Evolutionary conservation across 2,797 vertebrate genomes (phyloP), one percentile per base, ranked within the genome.

Genomic region (Propithecus deckenii): DNA sequence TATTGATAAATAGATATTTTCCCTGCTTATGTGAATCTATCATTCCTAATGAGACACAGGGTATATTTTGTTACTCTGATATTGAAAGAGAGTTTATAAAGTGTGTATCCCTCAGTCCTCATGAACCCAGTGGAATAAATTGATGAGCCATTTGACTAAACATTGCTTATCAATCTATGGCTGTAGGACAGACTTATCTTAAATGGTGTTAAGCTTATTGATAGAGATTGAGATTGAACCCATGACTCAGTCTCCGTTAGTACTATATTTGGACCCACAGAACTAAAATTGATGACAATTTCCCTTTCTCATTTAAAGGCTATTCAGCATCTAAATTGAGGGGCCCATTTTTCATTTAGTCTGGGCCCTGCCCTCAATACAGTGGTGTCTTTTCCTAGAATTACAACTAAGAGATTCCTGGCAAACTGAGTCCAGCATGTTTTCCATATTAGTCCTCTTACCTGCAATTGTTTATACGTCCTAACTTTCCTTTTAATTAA

Each of bases 231-330:
- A 22, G 30, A 72, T 81, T 43, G 23, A 93, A 63, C 41, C 38
- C 52, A 43, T 88, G 94, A 79, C 65, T 76, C 93, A 92, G 59
- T 18, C 12, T 81, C 85, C 80, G 78, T 97, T 89, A 97, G 43
- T 92, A 95, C 43, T 80, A 46, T 91, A 65, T 86, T 89, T 84
- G 23, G n/a, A 87, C 12, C n/a, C 55, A 61, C 35, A 43, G n/a
- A 94, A 97, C 52, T 95, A 96, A 93, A 97, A 94, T 94, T 95
- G 87, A 91, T 92, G 75, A 85, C 28, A 84, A 50, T 67, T 95
- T 97, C 18, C 61, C 17, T 96, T 17, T 78, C 41, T 87, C 23
- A 93, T 14, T 97, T 94, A 87, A 69, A 83, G 25, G 3, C 48
- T 85, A 83, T 76, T 89, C 61, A 95, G 30, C 50, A 63, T 89